Base-by-base conservation (phyloP, 2,888 invertebrate genomes). In the Cerastis leucographa region DNA sequence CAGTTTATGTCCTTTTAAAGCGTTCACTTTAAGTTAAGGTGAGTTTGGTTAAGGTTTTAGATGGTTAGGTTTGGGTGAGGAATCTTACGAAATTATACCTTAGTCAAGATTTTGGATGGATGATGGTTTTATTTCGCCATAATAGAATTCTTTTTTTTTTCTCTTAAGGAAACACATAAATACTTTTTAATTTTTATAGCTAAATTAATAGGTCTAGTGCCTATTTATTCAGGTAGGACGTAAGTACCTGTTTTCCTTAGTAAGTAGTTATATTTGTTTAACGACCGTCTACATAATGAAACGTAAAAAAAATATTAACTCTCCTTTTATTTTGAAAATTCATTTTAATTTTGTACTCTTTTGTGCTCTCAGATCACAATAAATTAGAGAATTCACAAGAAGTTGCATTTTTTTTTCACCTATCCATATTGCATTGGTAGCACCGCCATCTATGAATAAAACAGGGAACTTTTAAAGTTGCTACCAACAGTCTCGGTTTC, bases 361-460 rank as follows among this genome's bases (percentile, higher is more conserved):
- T 19, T n/a, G 7, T 40, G 61, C 11, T 35, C 35, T 35, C 35
- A 61, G 11, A 2, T 9, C 6, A n/a, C 61, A n/a, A n/a, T 14
- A 62, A 12, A 25, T 14, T 12, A 14, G 7, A 56, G 6, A 25
- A 56, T 14, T 17, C 17, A 54, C 17, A 29, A 59, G 19, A 29
- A 19, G 29, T 19, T 1, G 35, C 35, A 2, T 3, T 9, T 61
- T 61, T 61, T 8, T 35, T 17, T 19, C 29, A 29, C 17, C 3
- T 9, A 3, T 25, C 8, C 29, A 19, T 61, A 19, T 29, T 19
- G 14, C 1, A 12, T 64, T 69, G 9, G 35, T 35, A 35, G 67
- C 44, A 78, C 8, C 4, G 86, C 87, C 85, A 84, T 87, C 86
- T 87, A 69, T 80, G 44, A 61, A 17, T 40, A 0, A 29, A 29